A percentile compares a stretch with the other conserved stretches of the same genome.
These are phyloP conservation scores for Dasysyrphus tricinctus DNA, from an alignment of 2,888 invertebrate genomes.

Conservation along the genomic window DNA sequence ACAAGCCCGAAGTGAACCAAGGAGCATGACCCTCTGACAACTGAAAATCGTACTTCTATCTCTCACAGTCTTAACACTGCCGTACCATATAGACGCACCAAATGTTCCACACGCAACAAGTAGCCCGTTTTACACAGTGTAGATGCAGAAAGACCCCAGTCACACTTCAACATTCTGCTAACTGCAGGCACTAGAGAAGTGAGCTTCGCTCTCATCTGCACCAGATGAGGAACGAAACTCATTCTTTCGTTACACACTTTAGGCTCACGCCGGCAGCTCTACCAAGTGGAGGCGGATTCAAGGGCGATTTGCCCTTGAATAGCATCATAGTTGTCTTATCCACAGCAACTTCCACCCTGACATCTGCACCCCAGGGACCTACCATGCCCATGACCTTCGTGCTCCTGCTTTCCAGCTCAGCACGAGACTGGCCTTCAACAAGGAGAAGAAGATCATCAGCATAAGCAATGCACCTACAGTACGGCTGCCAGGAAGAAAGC, in stretches of 20 bases:
- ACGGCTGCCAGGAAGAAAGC: not conserved
- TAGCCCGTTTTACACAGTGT: not conserved
- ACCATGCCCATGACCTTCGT: not conserved
- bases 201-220: not conserved
- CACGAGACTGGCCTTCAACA: constrained; percentile 33
- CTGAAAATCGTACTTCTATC: not conserved
- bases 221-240: too few species aligned
- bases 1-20: not conserved
- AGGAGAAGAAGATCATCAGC: constrained; percentile 53
- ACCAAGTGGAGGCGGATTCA: too few species aligned
- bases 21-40: not conserved
- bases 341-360: constrained; percentile 43
- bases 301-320: too few species aligned
- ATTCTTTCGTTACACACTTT: too few species aligned
- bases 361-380: constrained; percentile 25
- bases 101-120: constrained; percentile 7
- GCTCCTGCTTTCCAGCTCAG: constrained; percentile 18
- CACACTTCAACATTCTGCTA: not conserved
- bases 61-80: not conserved
- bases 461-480: constrained; percentile 16
- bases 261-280: too few species aligned
- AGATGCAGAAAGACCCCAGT: not conserved
- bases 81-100: not conserved
- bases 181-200: not conserved
- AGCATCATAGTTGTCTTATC: constrained; percentile 3